Evolutionary conservation across 2,113 vertebrate species (phyloP).

Genomic region (Plecturocebus donacophilus): DNA sequence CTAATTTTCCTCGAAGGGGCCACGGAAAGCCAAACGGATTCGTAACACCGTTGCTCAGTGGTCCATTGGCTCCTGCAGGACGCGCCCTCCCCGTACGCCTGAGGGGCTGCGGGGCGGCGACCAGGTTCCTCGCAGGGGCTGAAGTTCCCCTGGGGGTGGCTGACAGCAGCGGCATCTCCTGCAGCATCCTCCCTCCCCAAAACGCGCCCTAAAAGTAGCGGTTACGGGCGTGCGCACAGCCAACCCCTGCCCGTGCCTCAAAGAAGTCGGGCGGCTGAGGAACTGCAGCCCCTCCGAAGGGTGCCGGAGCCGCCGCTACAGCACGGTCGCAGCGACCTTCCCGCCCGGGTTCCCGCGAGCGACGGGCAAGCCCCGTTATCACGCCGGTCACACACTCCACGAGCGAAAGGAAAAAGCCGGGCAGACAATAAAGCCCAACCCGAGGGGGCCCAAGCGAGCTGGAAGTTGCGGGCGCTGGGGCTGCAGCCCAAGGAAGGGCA

Average conservation of each 20-base stretch:
- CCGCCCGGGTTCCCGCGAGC: neutral
- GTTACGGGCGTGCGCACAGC: neutral
- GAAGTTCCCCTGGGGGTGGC: neutral
- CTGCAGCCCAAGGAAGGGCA: neutral
- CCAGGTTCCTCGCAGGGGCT: neutral
- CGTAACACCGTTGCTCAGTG: neutral
- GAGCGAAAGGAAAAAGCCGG: neutral
- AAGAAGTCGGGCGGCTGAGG: neutral
- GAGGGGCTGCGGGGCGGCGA: neutral
- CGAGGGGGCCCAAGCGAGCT: neutral
- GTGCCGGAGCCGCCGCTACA: neutral
- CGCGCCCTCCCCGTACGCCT: neutral
- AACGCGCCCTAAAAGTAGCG: neutral
- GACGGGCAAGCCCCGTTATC: neutral
- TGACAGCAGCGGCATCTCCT: neutral
- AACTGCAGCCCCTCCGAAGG: neutral
- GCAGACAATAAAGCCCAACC: conserved; percentile 54
- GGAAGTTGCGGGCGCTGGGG: neutral
- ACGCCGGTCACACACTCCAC: neutral
- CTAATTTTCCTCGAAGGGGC: neutral
- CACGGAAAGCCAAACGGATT: neutral
- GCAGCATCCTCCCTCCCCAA: neutral
- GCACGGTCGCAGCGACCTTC: conserved; percentile 55
- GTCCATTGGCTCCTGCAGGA: neutral
- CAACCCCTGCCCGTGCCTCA: neutral